Conservation (phyloP, 2,888 invertebrate species). For the Pardosa pseudoannulata region DNA sequence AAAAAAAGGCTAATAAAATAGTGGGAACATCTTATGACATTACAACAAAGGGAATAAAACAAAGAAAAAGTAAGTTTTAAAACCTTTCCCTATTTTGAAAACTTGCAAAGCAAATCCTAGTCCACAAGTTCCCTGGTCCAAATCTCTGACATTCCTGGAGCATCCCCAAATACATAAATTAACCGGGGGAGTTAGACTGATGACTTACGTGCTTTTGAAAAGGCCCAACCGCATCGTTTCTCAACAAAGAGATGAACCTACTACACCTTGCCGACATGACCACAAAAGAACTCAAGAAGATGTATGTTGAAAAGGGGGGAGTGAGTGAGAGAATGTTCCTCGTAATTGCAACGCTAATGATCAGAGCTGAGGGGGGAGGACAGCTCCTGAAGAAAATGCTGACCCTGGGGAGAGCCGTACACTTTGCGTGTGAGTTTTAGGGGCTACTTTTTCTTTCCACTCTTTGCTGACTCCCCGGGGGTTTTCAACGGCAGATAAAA, state of each 20-base stretch:
- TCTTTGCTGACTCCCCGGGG: not conserved
- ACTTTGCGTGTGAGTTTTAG: not conserved
- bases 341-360: slow-evolving; percentile 20
- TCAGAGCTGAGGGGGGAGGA: not conserved
- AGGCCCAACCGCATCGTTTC: not conserved
- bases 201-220: not conserved
- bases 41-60: no score
- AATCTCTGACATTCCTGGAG: no score
- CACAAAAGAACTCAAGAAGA: slow-evolving; percentile 1
- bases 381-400: not conserved
- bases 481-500: not conserved
- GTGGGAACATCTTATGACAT: no score
- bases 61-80: no score
- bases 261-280: slow-evolving; percentile 9
- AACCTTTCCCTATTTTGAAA: no score
- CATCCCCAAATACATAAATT: not conserved
- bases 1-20: no score
- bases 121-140: no score
- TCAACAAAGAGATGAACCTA: not conserved
- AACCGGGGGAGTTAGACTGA: not conserved
- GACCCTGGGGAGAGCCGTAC: not conserved
- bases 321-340: not conserved
- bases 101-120: no score
- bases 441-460: not conserved
- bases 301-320: not conserved